Percentiles rank a stretch among this genome's conserved stretches.
These are phyloP conservation scores for Helicoverpa zea DNA, from an alignment of 1,140 invertebrate species.

Conservation along the genomic window DNA sequence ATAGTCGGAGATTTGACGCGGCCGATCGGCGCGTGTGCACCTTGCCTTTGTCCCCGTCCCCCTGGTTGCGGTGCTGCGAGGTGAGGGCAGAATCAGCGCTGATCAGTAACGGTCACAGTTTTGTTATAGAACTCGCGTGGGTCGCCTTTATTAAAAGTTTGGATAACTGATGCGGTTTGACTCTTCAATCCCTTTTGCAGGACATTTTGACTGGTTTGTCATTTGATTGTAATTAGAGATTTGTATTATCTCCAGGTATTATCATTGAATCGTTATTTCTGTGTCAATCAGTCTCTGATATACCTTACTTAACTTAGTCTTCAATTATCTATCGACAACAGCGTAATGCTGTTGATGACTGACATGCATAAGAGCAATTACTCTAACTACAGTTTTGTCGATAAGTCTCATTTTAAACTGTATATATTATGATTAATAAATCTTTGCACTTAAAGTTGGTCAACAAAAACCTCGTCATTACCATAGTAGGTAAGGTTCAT, in stretches of 20 bases:
- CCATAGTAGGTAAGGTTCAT: too few relatives aligned
- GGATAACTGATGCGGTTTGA: constrained; percentile 27
- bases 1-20: constrained; percentile 69
- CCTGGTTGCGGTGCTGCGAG: constrained; percentile 31
- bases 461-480: too few relatives aligned
- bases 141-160: constrained; percentile 14
- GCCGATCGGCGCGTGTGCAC: constrained; percentile 66
- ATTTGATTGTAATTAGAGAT: background rate
- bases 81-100: constrained; percentile 1
- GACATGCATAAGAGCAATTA: too few relatives aligned
- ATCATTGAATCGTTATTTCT: background rate
- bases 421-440: too few relatives aligned
- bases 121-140: constrained; percentile 15
- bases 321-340: too few relatives aligned
- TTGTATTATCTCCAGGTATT: too few relatives aligned
- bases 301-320: too few relatives aligned
- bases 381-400: too few relatives aligned
- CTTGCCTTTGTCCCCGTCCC: constrained; percentile 68
- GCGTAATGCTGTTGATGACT: too few relatives aligned
- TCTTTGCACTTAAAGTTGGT: too few relatives aligned
- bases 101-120: constrained; percentile 46
- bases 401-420: too few relatives aligned
- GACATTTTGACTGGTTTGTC: background rate
- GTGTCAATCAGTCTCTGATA: background rate
- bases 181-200: constrained; percentile 21